A percentile compares a stretch with the other conserved stretches of the same genome.
Conservation (phyloP, 2,888 invertebrate species). For the Steromphala cineraria region DNA sequence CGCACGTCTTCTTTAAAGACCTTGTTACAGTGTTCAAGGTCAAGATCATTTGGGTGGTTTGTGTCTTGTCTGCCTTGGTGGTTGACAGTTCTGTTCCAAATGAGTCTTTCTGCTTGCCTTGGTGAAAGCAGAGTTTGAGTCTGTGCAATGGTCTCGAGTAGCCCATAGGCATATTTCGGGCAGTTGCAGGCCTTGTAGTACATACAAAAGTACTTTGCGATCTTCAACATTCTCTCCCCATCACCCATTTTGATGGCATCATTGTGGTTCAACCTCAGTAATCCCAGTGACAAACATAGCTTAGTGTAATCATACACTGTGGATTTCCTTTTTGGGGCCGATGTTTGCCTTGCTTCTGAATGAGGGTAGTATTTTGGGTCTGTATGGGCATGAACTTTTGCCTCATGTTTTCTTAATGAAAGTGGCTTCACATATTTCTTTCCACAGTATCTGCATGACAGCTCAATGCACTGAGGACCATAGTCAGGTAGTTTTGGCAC, state of each 20-base stretch:
- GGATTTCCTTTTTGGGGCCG: too few relatives aligned
- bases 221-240: slow-evolving; percentile 30
- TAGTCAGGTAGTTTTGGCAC: too few relatives aligned
- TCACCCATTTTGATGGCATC: slow-evolving; percentile 38
- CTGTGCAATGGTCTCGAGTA: too few relatives aligned
- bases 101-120: slow-evolving; percentile 25
- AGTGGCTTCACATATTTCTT: too few relatives aligned
- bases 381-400: too few relatives aligned
- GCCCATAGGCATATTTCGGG: slow-evolving; percentile 41
- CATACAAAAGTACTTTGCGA: slow-evolving; percentile 33
- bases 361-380: too few relatives aligned
- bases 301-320: slow-evolving; percentile 21
- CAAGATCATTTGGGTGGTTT: slow-evolving; percentile 43
- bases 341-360: too few relatives aligned
- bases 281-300: slow-evolving; percentile 10
- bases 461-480: too few relatives aligned
- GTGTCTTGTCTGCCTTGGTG: slow-evolving; percentile 28
- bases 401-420: too few relatives aligned
- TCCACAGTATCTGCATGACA: too few relatives aligned
- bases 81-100: slow-evolving; percentile 39
- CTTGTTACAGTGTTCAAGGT: too few relatives aligned
- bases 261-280: slow-evolving; percentile 28
- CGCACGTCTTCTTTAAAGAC: slow-evolving; percentile 36
- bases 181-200: neutral
- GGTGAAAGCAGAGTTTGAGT: slow-evolving; percentile 29